Evolutionary conservation across 2,888 invertebrate species (phyloP).

Genomic region (Standfussiana lucernea): DNA sequence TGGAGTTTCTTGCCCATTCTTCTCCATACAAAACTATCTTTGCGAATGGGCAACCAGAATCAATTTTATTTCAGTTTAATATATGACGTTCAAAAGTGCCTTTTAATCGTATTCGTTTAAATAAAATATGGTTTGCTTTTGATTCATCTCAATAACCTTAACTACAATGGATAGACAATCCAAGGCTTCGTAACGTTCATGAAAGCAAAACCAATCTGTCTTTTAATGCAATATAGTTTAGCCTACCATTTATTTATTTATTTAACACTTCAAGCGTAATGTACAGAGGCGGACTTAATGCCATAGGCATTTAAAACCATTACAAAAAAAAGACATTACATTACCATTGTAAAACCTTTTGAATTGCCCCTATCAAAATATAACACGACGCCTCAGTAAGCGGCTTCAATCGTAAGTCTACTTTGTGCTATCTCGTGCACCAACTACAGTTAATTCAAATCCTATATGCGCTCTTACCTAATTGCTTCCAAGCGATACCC

Average conservation of each 20-base stretch:
- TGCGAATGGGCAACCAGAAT: too few species aligned
- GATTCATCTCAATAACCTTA: background rate
- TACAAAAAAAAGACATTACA: too few species aligned
- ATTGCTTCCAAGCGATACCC: slow-evolving; percentile 56
- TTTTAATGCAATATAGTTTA: background rate
- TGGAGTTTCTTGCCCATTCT: too few species aligned
- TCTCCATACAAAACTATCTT: too few species aligned
- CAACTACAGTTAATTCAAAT: slow-evolving; percentile 34
- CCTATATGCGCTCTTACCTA: slow-evolving; percentile 36
- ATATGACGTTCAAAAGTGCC: background rate
- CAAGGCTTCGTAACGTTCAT: background rate
- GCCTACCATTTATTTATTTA: too few species aligned
- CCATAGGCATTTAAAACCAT: too few species aligned
- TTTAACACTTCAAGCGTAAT: too few species aligned
- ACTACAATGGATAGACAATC: background rate
- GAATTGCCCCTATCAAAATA: slow-evolving; percentile 1
- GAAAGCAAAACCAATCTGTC: background rate
- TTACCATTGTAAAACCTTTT: background rate
- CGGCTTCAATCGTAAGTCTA: slow-evolving; percentile 2
- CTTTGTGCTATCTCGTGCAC: background rate
- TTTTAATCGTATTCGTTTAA: background rate
- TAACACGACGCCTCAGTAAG: background rate
- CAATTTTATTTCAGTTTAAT: too few species aligned
- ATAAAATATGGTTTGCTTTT: background rate
- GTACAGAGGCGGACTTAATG: too few species aligned